phyloP scores from a whole-genome alignment of 2,113 vertebrate genomes.

The Thinocorus orbignyianus region DNA sequence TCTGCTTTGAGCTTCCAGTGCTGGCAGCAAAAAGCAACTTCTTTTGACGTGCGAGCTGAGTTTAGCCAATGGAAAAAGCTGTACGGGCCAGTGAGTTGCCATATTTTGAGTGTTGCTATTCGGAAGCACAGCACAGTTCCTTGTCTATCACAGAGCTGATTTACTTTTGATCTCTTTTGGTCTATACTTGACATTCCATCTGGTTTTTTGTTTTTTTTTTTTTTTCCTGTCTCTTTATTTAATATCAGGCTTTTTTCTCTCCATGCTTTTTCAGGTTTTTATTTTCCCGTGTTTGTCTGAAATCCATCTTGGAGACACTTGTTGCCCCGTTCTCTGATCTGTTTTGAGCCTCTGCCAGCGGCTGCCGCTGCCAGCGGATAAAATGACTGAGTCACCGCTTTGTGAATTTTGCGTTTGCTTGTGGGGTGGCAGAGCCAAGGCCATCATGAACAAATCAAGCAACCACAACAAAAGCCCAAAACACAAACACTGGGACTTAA shows the following conservation, averaged over 20 bases:
- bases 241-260: constrained; percentile 29
- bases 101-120: not conserved
- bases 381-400: constrained; percentile 75
- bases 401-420: constrained; percentile 67
- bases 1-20: constrained; percentile 28
- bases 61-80: constrained; percentile 28
- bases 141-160: not conserved
- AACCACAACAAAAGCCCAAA: constrained; percentile 78
- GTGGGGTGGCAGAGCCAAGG: constrained; percentile 69
- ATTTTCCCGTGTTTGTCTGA: constrained; percentile 68
- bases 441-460: constrained; percentile 78
- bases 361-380: constrained; percentile 68
- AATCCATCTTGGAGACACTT: constrained; percentile 80
- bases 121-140: not conserved
- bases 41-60: not conserved
- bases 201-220: not conserved
- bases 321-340: constrained; percentile 75
- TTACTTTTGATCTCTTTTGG: not conserved
- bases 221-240: constrained; percentile 27
- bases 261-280: constrained; percentile 49
- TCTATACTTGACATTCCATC: not conserved
- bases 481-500: constrained; percentile 60
- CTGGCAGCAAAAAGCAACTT: not conserved
- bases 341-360: constrained; percentile 74
- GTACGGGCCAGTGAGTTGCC: not conserved